phyloP scores from a whole-genome alignment of 2,113 vertebrate species.

The Chrysochloris asiatica region DNA sequence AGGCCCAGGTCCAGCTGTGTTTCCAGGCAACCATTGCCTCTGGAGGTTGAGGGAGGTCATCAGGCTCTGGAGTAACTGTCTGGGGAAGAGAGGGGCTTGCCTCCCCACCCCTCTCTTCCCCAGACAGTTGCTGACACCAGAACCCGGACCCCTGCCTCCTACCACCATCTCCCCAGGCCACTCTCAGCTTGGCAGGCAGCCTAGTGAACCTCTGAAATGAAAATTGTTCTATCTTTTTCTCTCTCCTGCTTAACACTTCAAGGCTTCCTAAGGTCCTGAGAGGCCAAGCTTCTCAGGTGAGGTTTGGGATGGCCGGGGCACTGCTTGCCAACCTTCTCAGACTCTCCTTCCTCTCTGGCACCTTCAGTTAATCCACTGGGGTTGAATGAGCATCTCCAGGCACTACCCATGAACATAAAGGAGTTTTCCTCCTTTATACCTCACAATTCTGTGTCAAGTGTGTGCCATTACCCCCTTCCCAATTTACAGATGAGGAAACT shows the following conservation, averaged over 20 bases:
- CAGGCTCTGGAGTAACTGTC: neutral
- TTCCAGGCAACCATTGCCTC: constrained; percentile 61
- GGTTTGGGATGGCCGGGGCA: neutral
- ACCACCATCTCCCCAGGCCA: neutral
- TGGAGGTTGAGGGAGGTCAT: constrained; percentile 1
- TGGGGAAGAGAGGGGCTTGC: neutral
- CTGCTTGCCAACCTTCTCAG: neutral
- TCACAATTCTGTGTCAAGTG: neutral
- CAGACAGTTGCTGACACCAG: neutral
- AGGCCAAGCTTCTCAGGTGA: neutral
- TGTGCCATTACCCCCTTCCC: too few relatives aligned
- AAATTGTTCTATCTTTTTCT: neutral
- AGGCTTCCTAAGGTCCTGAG: neutral
- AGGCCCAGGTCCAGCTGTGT: constrained; percentile 62
- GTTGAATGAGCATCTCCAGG: too few relatives aligned
- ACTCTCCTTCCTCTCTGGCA: neutral
- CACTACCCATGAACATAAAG: neutral
- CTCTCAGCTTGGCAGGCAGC: neutral
- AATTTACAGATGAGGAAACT: neutral
- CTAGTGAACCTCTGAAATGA: neutral
- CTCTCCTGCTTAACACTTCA: neutral
- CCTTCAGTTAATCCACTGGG: neutral
- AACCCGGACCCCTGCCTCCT: neutral
- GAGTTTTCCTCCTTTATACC: neutral
- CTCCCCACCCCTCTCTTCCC: neutral